Percentiles rank a stretch among this genome's conserved stretches.
Conservation (phyloP, 2,888 invertebrate species). For the Phyto melanocephala region DNA sequence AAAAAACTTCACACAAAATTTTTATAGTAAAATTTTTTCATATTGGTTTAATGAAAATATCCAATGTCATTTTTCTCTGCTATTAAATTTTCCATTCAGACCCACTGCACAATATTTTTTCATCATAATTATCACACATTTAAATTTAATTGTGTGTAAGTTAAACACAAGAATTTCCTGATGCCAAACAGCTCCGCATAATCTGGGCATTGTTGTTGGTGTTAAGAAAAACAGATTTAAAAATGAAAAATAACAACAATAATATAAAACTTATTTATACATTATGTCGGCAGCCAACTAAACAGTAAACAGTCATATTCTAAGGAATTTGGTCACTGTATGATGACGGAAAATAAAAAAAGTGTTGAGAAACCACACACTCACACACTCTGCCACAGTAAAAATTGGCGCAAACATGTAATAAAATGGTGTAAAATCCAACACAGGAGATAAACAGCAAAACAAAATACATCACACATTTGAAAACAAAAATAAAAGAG, state of each 20-base stretch:
- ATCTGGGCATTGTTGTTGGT: constrained; percentile 42
- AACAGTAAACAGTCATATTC: constrained; percentile 48
- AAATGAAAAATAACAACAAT: not conserved
- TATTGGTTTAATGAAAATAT: no score
- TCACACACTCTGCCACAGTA: not conserved
- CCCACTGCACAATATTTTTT: not conserved
- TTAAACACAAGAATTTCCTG: constrained; percentile 46
- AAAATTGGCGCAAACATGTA: constrained; percentile 59
- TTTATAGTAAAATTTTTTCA: no score
- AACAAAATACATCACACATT: constrained; percentile 13
- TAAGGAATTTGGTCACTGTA: constrained; percentile 57
- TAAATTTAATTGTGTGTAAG: constrained; percentile 61
- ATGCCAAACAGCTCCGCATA: constrained; percentile 12
- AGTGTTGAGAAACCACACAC: constrained; percentile 24
- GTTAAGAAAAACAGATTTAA: constrained; percentile 21
- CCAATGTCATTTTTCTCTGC: no score
- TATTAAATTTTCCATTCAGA: no score
- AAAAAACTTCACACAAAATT: no score
- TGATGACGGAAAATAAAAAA: constrained; percentile 33
- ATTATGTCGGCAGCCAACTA: constrained; percentile 25
- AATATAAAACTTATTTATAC: constrained; percentile 9
- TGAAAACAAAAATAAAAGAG: not conserved
- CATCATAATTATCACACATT: constrained; percentile 53
- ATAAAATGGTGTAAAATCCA: not conserved
- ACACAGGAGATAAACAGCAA: not conserved